Evolutionary conservation across 2,113 vertebrate species (phyloP), one percentile per base, ranked within the genome.

Genomic region (Paramormyrops kingsleyae): DNA sequence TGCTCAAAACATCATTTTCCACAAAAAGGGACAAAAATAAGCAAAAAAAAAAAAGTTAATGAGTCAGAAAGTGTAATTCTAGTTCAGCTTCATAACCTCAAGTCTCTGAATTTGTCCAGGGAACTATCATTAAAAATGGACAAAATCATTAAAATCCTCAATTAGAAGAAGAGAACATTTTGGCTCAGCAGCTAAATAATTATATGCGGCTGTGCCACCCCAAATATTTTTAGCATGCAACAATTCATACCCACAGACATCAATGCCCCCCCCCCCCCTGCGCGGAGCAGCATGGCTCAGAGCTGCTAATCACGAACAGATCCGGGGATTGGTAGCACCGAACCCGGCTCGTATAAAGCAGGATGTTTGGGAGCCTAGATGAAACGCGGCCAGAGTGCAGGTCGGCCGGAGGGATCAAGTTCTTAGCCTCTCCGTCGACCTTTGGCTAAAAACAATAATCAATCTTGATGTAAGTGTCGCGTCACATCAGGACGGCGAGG

Each of bases 341-440:
- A 92, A 90, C 91, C 91, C 91, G 88, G 90, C 89, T 92, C 89
- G 92, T 94, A 93, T 92, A 91, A 91, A 90, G 90, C 89, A 92
- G 93, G 94, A 94, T 95, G 94, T 94, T 92, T 91, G 92, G 92
- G 87, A 83, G 90, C 59, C 92, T 94, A 94, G 93, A 92, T 94
- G 88, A 93, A 91, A 90, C 94, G 94, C 93, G 94, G 91, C 94
- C 92, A 53, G 92, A 91, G 91, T 92, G 93, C 95, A 94, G 96
- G 95, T 94, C 95, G 91, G 56, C 70, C 90, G 44, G 92, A 94
- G 93, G 94, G 94, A 94, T 96, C 93, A 94, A 94, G 94, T 95
- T 95, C 95, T 96, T 95, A 96, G 95, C 96, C 95, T 95, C 93
- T 93, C 80, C 90, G 87, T 88, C 90, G 92, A 95, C 95, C 95